Percentiles rank a stretch among this genome's conserved stretches.
Conservation (phyloP, 2,113 vertebrate species). For the Eupsittula cactorum region DNA sequence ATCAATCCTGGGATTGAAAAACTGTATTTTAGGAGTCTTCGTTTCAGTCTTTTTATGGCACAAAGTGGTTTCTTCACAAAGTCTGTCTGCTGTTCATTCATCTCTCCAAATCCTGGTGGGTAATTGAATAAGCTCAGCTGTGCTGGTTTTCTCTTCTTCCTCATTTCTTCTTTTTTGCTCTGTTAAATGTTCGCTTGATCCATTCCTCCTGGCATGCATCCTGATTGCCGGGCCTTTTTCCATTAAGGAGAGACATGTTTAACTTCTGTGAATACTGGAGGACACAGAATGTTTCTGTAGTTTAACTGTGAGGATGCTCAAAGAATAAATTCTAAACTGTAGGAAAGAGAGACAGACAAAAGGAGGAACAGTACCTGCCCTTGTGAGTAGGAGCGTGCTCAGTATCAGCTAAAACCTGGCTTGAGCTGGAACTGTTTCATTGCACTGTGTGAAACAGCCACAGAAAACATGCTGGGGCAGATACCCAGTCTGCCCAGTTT, state of each 20-base stretch:
- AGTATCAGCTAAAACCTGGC: not conserved
- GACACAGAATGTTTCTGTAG: not conserved
- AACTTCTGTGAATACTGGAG: not conserved
- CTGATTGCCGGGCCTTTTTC: not conserved
- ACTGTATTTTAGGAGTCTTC: conserved; percentile 1
- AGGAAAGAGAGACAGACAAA: not conserved
- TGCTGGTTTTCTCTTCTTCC: conserved; percentile 2
- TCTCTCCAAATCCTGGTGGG: conserved; percentile 27
- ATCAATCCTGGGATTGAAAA: conserved; percentile 40
- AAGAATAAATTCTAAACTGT: not conserved
- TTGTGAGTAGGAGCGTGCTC: not conserved
- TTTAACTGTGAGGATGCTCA: not conserved
- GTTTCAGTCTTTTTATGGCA: not conserved
- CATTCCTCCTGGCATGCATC: not conserved
- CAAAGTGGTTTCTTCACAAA: not conserved
- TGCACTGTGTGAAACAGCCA: not conserved
- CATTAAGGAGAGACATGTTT: not conserved
- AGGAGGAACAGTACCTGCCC: not conserved
- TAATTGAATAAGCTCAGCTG: conserved; percentile 14
- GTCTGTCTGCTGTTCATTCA: conserved; percentile 19
- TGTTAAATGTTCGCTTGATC: conserved; percentile 23
- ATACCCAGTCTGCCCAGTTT: not conserved
- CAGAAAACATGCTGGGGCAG: not conserved
- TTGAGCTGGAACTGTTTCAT: not conserved
- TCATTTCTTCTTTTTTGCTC: not conserved